Evolutionary conservation across 2,888 invertebrate genomes (phyloP).

Genomic region (Drosophila kanekoi): DNA sequence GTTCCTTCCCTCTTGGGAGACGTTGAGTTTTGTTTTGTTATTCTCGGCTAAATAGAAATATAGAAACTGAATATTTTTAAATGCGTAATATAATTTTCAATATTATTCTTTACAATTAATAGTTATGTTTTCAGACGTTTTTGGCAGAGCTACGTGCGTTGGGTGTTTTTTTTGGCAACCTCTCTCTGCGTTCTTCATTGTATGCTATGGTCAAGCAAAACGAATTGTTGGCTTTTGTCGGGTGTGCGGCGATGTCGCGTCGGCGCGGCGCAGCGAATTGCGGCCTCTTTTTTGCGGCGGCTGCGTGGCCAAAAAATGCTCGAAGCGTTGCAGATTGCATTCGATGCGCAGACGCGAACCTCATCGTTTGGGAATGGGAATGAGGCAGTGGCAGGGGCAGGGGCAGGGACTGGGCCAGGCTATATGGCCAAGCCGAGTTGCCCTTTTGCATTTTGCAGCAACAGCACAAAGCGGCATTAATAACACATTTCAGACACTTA

Average conservation of each 20-base stretch:
- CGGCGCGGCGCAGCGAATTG: constrained; percentile 59
- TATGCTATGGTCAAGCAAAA: constrained; percentile 26
- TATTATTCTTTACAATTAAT: too few relatives aligned
- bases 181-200: not conserved
- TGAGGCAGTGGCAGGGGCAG: not conserved
- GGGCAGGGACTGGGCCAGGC: not conserved
- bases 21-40: too few relatives aligned
- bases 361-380: constrained; percentile 28
- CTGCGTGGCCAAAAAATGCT: constrained; percentile 68
- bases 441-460: constrained; percentile 63
- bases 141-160: too few relatives aligned
- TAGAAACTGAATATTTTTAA: too few relatives aligned
- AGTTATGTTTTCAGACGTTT: not conserved
- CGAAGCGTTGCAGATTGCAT: constrained; percentile 82
- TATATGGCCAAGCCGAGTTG: constrained; percentile 29
- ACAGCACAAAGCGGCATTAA: constrained; percentile 65
- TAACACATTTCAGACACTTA: constrained; percentile 76
- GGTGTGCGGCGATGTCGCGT: constrained; percentile 37
- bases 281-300: constrained; percentile 42
- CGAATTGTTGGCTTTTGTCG: constrained; percentile 47
- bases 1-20: too few relatives aligned
- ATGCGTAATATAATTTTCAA: too few relatives aligned
- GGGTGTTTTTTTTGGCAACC: not conserved
- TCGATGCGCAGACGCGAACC: constrained; percentile 67
- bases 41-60: too few relatives aligned